phyloP scores from a whole-genome alignment of 2,113 vertebrate species.

The Marmota flaviventris region DNA sequence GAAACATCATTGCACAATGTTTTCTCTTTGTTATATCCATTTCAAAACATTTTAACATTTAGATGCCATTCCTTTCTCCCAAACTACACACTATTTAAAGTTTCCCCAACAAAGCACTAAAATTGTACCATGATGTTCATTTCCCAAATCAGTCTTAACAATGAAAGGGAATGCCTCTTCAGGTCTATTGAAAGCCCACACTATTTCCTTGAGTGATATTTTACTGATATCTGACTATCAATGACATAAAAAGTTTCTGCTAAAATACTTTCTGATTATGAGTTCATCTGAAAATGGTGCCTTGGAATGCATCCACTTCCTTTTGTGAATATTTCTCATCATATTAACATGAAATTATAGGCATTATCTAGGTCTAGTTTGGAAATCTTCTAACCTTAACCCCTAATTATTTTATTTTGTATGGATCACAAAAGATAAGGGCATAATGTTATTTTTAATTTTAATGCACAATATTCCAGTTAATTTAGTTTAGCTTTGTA shows the following conservation, averaged over 20 bases:
- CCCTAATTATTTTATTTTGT: constrained; percentile 37
- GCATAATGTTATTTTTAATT: constrained; percentile 1
- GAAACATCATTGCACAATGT: not conserved
- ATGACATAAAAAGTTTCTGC: not conserved
- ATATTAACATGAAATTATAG: constrained; percentile 35
- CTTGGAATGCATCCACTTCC: constrained; percentile 42
- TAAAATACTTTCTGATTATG: not conserved
- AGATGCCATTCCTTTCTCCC: not conserved
- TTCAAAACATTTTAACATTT: not conserved
- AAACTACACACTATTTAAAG: not conserved
- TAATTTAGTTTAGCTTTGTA: constrained; percentile 35
- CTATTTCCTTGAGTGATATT: not conserved
- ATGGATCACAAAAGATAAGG: constrained; percentile 51
- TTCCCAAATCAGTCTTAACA: not conserved
- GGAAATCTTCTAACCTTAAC: constrained; percentile 7
- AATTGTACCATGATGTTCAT: not conserved
- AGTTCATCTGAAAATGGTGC: not conserved
- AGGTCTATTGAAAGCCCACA: not conserved
- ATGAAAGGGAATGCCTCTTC: not conserved
- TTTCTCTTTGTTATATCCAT: not conserved
- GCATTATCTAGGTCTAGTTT: not conserved
- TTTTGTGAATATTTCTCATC: constrained; percentile 37
- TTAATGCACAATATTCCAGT: not conserved
- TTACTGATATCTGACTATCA: constrained; percentile 7
- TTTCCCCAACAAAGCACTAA: not conserved